Evolutionary conservation across 1,140 invertebrate species (phyloP).

Genomic region (Tetranychus urticae): DNA sequence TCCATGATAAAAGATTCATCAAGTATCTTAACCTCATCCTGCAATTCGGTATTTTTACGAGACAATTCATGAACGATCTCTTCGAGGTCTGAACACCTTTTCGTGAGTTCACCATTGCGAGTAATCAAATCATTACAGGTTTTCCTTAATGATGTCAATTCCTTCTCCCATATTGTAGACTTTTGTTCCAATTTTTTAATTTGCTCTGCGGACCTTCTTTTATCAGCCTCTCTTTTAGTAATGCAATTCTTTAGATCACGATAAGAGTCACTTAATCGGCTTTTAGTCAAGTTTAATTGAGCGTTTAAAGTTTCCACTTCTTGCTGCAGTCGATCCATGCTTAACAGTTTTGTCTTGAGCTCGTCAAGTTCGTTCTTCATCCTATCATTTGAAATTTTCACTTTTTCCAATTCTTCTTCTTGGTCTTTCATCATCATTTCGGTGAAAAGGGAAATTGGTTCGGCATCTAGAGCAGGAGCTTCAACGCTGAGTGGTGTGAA

Average conservation of each 20-base stretch:
- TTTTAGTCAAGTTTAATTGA: not conserved
- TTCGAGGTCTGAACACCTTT: not conserved
- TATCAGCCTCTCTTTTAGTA: not conserved
- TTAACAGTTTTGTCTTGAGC: not conserved
- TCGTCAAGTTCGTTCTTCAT: not conserved
- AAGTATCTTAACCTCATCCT: not conserved
- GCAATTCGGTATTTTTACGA: not conserved
- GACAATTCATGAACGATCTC: not conserved
- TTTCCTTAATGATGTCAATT: not conserved
- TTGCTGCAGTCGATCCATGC: not conserved
- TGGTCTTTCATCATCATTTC: not conserved
- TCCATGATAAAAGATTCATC: conserved; percentile 1
- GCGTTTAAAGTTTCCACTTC: not conserved
- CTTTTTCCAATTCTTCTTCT: not conserved
- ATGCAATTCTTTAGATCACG: not conserved
- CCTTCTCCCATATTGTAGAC: not conserved
- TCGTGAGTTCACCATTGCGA: not conserved
- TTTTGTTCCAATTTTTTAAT: not conserved
- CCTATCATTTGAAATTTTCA: not conserved
- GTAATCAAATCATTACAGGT: not conserved
- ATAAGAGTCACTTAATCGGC: not conserved
- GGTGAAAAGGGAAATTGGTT: not conserved
- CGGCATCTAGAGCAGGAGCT: not conserved
- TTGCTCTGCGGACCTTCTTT: not conserved
- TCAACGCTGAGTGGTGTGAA: not conserved